Base-by-base conservation (phyloP, 2,797 vertebrate species). In the Macroramphosus scolopax region DNA sequence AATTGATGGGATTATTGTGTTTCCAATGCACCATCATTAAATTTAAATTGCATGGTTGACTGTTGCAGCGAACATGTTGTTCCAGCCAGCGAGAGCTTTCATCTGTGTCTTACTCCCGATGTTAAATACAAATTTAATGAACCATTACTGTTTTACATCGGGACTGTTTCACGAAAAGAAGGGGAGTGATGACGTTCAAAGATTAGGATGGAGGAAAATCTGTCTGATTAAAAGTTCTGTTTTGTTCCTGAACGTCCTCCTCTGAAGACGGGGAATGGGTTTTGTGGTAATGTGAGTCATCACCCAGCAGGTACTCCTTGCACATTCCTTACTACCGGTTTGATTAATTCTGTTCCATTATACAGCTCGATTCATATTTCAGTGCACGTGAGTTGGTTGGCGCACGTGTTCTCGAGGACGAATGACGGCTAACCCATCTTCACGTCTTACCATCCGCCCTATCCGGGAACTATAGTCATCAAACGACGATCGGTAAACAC, bases 401-500 rank as follows among this genome's bases (percentile, higher is more conserved):
- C 45, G 11, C 16, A 56, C 31, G 45, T 54, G 48, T 50, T 63
- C 45, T 28, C 14, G 24, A 48, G 20, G 40, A 25, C 32, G 7
- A 38, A 50, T 35, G 25, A 33, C 26, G 41, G 16, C 8, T 33
- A 58, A 37, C 39, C 51, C 18, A 5, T 31, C 54, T 53, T 35
- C 9, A 32, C 39, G 18, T 17, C 18, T 4, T 13, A 16, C 12
- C 15, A 2, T 39, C 40, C 28, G 17, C 13, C 13, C n/a, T 39
- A 42, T 46, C 45, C 31, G 45, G 42, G 59, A 79, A 81, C 70
- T 57, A 70, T 72, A 75, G 54, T 60, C 26, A 49, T 55, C 54
- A 32, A 29, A 48, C 33, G 16, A 53, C n/a, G 13, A 35, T 10
- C 51, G 25, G 54, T 77, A 78, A 80, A 76, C 76, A 74, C 33